phyloP scores from a whole-genome alignment of 2,888 invertebrate genomes.

The Hofmannophila pseudospretella region DNA sequence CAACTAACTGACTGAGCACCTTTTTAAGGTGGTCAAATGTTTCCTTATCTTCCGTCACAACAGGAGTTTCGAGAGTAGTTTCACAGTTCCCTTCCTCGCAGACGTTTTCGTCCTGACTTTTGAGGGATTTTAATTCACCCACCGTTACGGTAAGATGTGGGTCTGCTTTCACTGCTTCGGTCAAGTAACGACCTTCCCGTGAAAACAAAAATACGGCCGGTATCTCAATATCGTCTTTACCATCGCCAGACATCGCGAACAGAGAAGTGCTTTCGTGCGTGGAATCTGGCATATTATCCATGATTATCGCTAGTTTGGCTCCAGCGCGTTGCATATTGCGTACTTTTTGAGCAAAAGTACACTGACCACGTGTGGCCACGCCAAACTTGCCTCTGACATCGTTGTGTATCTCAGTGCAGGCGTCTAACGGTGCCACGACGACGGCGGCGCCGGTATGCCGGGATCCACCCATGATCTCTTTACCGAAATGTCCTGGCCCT shows the following conservation, averaged over 20 bases:
- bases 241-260: conserved; percentile 98
- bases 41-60: conserved; percentile 36
- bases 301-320: conserved; percentile 89
- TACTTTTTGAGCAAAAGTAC: conserved; percentile 97
- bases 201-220: conserved; percentile 94
- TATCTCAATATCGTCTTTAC: conserved; percentile 89
- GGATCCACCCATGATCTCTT: conserved; percentile 81
- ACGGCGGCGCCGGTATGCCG: conserved; percentile 81
- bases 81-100: conserved; percentile 46
- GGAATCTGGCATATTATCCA: conserved; percentile 88
- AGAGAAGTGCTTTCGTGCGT: conserved; percentile 86
- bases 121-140: conserved; percentile 64
- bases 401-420: conserved; percentile 76
- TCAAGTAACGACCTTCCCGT: conserved; percentile 84
- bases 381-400: conserved; percentile 85
- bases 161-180: conserved; percentile 75
- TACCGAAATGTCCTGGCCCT: conserved; percentile 95
- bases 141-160: conserved; percentile 77
- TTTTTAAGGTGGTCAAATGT: conserved; percentile 64
- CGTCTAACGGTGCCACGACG: conserved; percentile 84
- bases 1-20: conserved; percentile 56
- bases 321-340: conserved; percentile 89
- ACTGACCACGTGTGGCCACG: conserved; percentile 93
- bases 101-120: conserved; percentile 32
- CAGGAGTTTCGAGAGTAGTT: conserved; percentile 24